These are phyloP conservation scores for Athalia cordata DNA, from an alignment of 2,888 invertebrate genomes.

Conservation along the genomic window DNA sequence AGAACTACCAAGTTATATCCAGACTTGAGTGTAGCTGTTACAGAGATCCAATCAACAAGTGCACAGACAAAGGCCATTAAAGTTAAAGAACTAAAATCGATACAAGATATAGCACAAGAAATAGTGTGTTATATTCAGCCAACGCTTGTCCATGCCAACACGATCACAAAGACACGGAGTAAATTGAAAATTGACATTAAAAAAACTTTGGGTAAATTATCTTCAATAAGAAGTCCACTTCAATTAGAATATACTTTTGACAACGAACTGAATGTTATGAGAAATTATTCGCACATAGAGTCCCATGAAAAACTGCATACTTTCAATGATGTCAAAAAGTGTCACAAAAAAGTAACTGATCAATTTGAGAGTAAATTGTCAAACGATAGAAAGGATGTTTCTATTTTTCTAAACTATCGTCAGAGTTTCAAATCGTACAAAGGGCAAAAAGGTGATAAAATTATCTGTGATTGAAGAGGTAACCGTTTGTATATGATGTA, in stretches of 20 bases:
- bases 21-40: not conserved
- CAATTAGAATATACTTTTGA: slow-evolving; percentile 7
- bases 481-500: not conserved
- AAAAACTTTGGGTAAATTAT: not conserved
- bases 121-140: not conserved
- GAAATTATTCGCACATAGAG: not conserved
- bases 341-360: not conserved
- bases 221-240: not conserved
- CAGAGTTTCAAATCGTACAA: slow-evolving; percentile 7
- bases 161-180: not conserved
- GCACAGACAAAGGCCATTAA: not conserved
- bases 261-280: not conserved
- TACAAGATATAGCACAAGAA: slow-evolving; percentile 21
- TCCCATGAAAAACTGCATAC: not conserved
- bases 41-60: not conserved
- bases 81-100: not conserved
- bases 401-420: slow-evolving; percentile 5
- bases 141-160: not conserved
- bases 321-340: slow-evolving; percentile 13
- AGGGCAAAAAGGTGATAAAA: slow-evolving; percentile 6
- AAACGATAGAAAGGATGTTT: not conserved
- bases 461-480: slow-evolving; percentile 28
- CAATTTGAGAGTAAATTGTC: not conserved
- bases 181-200: not conserved
- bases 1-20: slow-evolving; percentile 11